A percentile compares a stretch with the other conserved stretches of the same genome.
These are phyloP conservation scores for Cydia strobilella DNA, from an alignment of 1,140 invertebrate genomes.

Conservation along the genomic window DNA sequence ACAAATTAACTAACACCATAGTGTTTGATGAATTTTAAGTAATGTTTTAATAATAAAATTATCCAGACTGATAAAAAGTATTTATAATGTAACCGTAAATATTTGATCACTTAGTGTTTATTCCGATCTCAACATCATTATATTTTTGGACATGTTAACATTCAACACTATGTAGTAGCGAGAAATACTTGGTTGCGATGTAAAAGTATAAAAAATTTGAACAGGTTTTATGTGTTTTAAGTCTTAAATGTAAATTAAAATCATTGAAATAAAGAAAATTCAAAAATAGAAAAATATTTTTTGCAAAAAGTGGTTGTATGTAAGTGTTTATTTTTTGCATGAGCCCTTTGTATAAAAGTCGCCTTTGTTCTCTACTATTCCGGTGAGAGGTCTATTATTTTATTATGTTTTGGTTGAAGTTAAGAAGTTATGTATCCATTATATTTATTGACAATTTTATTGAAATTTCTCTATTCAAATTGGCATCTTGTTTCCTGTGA, in stretches of 20 bases:
- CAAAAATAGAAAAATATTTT: background rate
- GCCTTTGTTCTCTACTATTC: background rate
- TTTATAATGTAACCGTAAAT: background rate
- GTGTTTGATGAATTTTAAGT: conserved; percentile 9
- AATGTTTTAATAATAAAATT: background rate
- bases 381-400: background rate
- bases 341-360: background rate
- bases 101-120: conserved; percentile 4
- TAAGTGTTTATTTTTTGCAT: background rate
- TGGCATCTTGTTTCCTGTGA: conserved; percentile 29
- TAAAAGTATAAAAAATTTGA: background rate
- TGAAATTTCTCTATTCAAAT: conserved; percentile 20
- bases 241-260: background rate
- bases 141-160: background rate
- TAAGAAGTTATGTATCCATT: conserved; percentile 8
- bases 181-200: background rate
- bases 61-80: conserved; percentile 23
- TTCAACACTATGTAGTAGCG: conserved; percentile 11
- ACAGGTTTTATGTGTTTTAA: background rate
- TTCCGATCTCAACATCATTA: conserved; percentile 11
- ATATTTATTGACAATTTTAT: background rate
- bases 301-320: background rate
- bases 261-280: background rate
- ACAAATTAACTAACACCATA: conserved; percentile 16
- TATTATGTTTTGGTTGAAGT: background rate